Evolutionary conservation across 2,797 vertebrate species (phyloP).

Genomic region (Coregonus sp.): DNA sequence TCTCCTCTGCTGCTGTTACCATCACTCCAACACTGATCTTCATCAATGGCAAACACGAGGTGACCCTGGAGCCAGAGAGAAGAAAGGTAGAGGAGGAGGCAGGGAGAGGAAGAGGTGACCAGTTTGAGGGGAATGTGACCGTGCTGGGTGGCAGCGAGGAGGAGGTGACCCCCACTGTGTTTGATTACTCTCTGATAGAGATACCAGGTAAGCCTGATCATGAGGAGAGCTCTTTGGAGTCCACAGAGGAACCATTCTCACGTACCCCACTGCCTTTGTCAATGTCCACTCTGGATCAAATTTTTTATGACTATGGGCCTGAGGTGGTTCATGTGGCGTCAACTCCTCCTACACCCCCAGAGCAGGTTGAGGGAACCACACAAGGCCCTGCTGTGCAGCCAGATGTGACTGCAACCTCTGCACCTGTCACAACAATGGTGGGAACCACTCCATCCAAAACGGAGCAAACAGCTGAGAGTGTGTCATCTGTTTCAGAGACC

Average conservation of each 20-base stretch:
- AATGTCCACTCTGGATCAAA: slow-evolving; percentile 34
- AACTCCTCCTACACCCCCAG: slow-evolving; percentile 29
- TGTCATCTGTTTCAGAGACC: slow-evolving; percentile 17
- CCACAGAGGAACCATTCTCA: slow-evolving; percentile 27
- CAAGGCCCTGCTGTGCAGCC: slow-evolving; percentile 25
- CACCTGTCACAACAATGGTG: slow-evolving; percentile 20
- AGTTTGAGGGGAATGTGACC: slow-evolving; percentile 72
- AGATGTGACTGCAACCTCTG: slow-evolving; percentile 28
- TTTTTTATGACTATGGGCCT: slow-evolving; percentile 29
- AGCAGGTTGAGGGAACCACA: slow-evolving; percentile 43
- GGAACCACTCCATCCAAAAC: slow-evolving; percentile 16
- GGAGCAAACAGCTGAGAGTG: slow-evolving; percentile 31
- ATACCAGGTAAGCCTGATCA: slow-evolving; percentile 18
- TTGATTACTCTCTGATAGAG: slow-evolving; percentile 51
- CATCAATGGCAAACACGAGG: slow-evolving; percentile 84
- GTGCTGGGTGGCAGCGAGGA: slow-evolving; percentile 58
- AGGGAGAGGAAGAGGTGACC: slow-evolving; percentile 83
- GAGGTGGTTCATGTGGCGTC: slow-evolving; percentile 44
- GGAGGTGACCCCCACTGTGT: slow-evolving; percentile 33
- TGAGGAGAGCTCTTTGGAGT: slow-evolving; percentile 34
- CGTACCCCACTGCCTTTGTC: slow-evolving; percentile 25
- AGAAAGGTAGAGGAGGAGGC: slow-evolving; percentile 79
- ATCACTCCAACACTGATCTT: slow-evolving; percentile 79
- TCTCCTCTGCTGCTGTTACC: slow-evolving; percentile 49
- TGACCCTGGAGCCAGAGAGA: slow-evolving; percentile 80